Conservation (phyloP, 1,140 invertebrate genomes). For the Alviniconcha marisindica region DNA sequence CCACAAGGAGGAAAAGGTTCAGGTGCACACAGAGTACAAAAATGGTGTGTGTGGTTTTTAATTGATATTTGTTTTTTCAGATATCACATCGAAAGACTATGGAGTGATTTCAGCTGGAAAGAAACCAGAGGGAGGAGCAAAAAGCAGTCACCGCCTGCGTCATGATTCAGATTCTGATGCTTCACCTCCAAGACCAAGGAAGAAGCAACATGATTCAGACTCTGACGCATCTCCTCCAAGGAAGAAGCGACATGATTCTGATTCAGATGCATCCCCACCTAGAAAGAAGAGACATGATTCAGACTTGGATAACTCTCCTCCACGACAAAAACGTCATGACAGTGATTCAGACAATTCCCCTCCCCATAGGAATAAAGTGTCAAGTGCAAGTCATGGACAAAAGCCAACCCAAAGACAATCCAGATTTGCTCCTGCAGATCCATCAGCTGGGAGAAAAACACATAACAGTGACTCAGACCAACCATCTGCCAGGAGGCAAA, state of each 20-base stretch:
- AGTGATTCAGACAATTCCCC: slow-evolving; percentile 62
- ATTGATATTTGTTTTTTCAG: slow-evolving; percentile 32
- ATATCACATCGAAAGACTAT: slow-evolving; percentile 13
- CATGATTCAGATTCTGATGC: slow-evolving; percentile 60
- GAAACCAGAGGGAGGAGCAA: neutral
- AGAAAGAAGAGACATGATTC: slow-evolving; percentile 52
- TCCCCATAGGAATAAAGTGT: slow-evolving; percentile 45
- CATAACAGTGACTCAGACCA: slow-evolving; percentile 68
- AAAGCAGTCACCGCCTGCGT: neutral
- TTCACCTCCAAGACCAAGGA: slow-evolving; percentile 63
- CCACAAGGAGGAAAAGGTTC: too few relatives aligned
- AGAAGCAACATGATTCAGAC: slow-evolving; percentile 49
- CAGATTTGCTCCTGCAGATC: neutral
- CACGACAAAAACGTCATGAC: slow-evolving; percentile 59
- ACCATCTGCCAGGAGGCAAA: slow-evolving; percentile 65
- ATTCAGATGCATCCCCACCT: slow-evolving; percentile 52
- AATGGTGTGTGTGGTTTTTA: too few relatives aligned
- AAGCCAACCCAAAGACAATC: slow-evolving; percentile 30
- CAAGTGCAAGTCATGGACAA: neutral
- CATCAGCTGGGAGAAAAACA: slow-evolving; percentile 32
- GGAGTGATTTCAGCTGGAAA: slow-evolving; percentile 24
- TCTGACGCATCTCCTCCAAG: slow-evolving; percentile 56
- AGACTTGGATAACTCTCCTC: slow-evolving; percentile 55
- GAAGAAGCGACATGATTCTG: slow-evolving; percentile 49
- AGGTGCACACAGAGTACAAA: too few relatives aligned